These are phyloP conservation scores for Grammomys dolichurus DNA, from an alignment of 2,113 vertebrate species.

Conservation along the genomic window DNA sequence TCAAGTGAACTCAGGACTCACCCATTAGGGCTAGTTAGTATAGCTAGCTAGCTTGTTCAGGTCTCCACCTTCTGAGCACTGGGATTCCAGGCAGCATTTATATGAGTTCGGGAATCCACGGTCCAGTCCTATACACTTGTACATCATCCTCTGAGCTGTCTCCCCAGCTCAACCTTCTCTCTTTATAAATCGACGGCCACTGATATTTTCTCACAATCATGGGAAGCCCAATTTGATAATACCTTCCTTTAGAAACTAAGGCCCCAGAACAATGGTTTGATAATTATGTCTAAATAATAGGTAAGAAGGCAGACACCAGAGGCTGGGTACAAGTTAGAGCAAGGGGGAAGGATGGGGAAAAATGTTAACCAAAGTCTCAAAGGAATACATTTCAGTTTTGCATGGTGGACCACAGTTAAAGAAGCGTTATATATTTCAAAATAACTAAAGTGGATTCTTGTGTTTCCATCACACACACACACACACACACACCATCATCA, in stretches of 20 bases:
- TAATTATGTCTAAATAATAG: neutral
- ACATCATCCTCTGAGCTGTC: neutral
- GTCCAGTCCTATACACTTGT: neutral
- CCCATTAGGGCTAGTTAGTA: too few relatives aligned
- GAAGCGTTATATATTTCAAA: neutral
- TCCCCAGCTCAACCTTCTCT: neutral
- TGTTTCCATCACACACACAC: neutral
- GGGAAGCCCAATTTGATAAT: neutral
- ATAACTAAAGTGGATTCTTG: neutral
- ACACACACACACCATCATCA: too few relatives aligned
- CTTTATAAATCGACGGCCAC: neutral
- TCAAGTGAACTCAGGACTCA: neutral
- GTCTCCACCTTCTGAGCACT: neutral
- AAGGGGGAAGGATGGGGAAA: neutral
- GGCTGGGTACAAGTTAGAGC: neutral
- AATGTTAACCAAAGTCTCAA: neutral
- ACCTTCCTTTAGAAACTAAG: neutral
- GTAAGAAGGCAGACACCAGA: neutral
- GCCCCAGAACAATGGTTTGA: neutral
- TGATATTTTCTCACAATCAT: neutral
- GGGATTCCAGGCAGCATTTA: neutral
- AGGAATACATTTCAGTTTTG: neutral
- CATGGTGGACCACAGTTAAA: neutral
- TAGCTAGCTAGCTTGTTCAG: neutral
- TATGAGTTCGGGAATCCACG: neutral